A percentile compares a stretch with the other conserved stretches of the same genome.
Conservation (phyloP, 2,797 vertebrate species). For the Sebastes kiyomatsui region DNA sequence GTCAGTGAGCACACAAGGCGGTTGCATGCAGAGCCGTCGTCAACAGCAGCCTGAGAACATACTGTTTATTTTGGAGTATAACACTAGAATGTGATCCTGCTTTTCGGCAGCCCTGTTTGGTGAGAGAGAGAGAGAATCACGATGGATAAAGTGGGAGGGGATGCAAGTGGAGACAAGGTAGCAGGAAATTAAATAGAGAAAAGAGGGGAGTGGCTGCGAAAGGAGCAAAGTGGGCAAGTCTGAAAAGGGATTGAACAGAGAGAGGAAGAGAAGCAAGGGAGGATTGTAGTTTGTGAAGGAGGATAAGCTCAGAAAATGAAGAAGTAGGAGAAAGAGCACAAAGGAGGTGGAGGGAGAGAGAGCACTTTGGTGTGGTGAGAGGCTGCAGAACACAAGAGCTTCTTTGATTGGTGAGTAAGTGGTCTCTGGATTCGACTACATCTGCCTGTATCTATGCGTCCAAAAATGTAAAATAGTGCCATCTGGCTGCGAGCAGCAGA, state of each 20-base stretch:
- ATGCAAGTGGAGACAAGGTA: constrained; percentile 33
- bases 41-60: constrained; percentile 7
- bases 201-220: constrained; percentile 47
- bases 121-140: constrained; percentile 52
- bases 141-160: constrained; percentile 43
- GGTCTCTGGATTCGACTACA: constrained; percentile 55
- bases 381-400: constrained; percentile 58
- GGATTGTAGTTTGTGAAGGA: constrained; percentile 19
- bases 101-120: background rate
- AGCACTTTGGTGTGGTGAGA: constrained; percentile 28
- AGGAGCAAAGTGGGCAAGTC: constrained; percentile 16
- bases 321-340: constrained; percentile 32
- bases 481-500: constrained; percentile 72
- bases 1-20: background rate
- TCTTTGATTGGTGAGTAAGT: constrained; percentile 72
- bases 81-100: background rate
- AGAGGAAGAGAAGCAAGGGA: constrained; percentile 5
- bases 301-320: constrained; percentile 39
- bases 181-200: constrained; percentile 44
- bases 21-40: background rate
- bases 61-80: constrained; percentile 29
- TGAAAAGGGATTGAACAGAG: constrained; percentile 18
- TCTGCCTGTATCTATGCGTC: constrained; percentile 48
- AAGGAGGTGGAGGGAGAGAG: constrained; percentile 9
- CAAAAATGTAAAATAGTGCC: constrained; percentile 72